Evolutionary conservation across 2,113 vertebrate genomes (phyloP), one percentile per base, ranked within the genome.

Genomic region (Gopherus evgoodei): DNA sequence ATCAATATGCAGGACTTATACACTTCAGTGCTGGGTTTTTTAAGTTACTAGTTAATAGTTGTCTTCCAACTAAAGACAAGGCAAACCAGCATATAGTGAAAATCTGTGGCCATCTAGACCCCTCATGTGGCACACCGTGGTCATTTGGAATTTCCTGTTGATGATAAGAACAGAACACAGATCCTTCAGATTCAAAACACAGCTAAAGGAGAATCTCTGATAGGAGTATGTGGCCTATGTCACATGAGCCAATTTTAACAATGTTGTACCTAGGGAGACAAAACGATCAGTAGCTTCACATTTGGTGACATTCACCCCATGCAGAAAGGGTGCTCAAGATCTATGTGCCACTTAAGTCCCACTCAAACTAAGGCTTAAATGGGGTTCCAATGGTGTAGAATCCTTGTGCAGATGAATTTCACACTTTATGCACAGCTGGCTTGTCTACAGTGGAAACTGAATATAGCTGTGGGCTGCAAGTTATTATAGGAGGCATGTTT

Each of bases 261-360:
- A 13, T 2, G n/a, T 0, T 21, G 42, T 1, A 0, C 11, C 17
- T 62, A 11, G 80, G 53, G 69, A 89, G 57, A 44, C 1, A 0
- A 81, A 52, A 84, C 8, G 21, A 11, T 14, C 44, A 78, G 65
- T 47, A 52, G 29, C 79, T 81, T 81, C 79, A 31, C 17, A 31
- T 11, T 11, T 29, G 31, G 49, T 35, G 31, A 52, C 9, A 52
- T 52, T 52, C 17, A 81, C 49, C 16, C 49, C 4, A 9, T 35
- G 31, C 31, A 81, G 29, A 22, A 31, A 81, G 16, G 47, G 11
- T 19, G 29, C 29, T 50, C 27, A 49, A 50, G 12, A 50, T 27
- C 14, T 22, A 53, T 17, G 16, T 6, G 16, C 29, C 10, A 31
- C 31, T 35, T 27, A 44, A 25, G 24, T 78, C 42, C 42, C 42